Percentiles rank a stretch among this genome's conserved stretches.
These are phyloP conservation scores for Manis javanica DNA, from an alignment of 2,797 vertebrate species.

Conservation along the genomic window DNA sequence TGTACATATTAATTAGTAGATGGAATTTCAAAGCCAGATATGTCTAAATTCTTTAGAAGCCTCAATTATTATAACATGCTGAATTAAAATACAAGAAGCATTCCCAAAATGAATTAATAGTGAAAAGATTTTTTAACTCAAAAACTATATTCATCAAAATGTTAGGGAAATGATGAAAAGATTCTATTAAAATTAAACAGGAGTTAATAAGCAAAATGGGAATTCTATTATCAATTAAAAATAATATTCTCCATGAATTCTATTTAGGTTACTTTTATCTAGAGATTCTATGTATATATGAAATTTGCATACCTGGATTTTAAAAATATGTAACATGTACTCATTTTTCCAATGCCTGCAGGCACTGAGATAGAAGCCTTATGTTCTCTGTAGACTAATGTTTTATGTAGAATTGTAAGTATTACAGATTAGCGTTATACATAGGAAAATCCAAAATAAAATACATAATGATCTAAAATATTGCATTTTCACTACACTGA, in stretches of 20 bases:
- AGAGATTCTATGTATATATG: background rate
- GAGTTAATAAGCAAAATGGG: background rate
- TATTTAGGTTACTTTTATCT: background rate
- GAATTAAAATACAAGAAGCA: background rate
- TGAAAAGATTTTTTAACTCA: background rate
- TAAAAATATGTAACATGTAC: background rate
- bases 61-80: background rate
- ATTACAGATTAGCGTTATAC: background rate
- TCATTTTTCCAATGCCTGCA: background rate
- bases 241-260: background rate
- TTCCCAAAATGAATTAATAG: background rate
- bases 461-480: background rate
- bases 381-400: background rate
- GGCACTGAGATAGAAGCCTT: background rate
- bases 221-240: background rate
- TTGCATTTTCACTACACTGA: background rate
- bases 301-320: background rate
- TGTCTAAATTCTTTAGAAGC: background rate
- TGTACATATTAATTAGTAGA: background rate
- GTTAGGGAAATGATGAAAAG: background rate
- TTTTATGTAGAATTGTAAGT: background rate
- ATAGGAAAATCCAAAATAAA: background rate
- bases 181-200: background rate
- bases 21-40: background rate
- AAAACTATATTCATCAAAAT: background rate